Base-by-base conservation (phyloP, 2,888 invertebrate genomes). In the Clistopyga incitator region DNA sequence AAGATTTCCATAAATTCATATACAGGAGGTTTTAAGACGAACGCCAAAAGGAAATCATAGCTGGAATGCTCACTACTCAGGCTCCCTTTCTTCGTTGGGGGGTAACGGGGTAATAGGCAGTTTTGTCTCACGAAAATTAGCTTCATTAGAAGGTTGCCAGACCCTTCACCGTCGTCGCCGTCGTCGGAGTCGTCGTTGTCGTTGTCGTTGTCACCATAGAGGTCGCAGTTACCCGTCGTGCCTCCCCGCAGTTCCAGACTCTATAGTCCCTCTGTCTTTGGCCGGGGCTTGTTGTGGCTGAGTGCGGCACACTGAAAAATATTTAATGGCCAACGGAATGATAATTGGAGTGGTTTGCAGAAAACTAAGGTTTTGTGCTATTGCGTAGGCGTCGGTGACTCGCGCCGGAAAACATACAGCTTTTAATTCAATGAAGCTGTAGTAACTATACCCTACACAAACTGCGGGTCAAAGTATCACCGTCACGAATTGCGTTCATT, bases 51-150 rank as follows among this genome's bases (percentile, higher is more conserved):
- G 34, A 61, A 75, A 54, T 52, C 23, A 23, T 38, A 20, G 75
- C 20, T n/a, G 13, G 10, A 64, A 23, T 64, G 42, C 23, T 38
- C 34, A 34, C 20, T 47, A 34, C 45, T 47, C 25, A 29, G 13
- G 23, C 65, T 65, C 38, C 42, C 42, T 45, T 42, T n/a, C 20
- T 68, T 76, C 68, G 59, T 47, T n/a, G 59, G 18, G 52, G 47
- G 47, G 64, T 38, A 52, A 59, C 45, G 23, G 68, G 64, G 61
- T 56, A 82, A 68, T 68, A 77, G 54, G 23, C 80, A 45, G 68
- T 84, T 84, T 81, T 79, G 81, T 86, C 88, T 84, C 88, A 87
- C 86, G 89, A 84, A 86, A 88, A 88, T 89, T 89, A 87, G 85
- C 87, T 87, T 89, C 87, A 85, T 89, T 89, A 88, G 84, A 80